A percentile compares a stretch with the other conserved stretches of the same genome.
Evolutionary conservation across 1,140 invertebrate species (phyloP).

Genomic region (Nylanderia fulva): DNA sequence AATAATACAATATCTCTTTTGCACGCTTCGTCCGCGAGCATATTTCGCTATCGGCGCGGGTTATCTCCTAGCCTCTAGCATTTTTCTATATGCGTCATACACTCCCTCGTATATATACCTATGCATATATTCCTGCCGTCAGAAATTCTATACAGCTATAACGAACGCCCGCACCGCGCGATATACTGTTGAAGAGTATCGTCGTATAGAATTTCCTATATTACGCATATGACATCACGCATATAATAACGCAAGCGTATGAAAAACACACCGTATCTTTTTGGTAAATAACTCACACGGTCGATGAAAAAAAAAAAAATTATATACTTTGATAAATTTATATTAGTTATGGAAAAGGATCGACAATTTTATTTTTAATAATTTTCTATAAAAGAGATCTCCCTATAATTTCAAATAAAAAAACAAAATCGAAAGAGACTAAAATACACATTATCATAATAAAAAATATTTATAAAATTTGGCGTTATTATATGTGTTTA

Average conservation of each 20-base stretch:
- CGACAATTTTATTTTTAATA: neutral
- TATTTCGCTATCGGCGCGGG: conserved; percentile 19
- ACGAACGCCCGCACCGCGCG: conserved; percentile 32
- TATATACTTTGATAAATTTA: neutral
- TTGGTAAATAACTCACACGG: neutral
- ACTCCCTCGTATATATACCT: conserved; percentile 36
- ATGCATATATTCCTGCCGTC: neutral
- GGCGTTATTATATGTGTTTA: neutral
- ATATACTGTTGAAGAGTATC: conserved; percentile 32
- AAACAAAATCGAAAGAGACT: neutral
- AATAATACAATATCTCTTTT: too few relatives aligned
- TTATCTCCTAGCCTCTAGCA: conserved; percentile 35
- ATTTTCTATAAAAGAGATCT: neutral
- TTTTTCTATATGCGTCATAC: conserved; percentile 28
- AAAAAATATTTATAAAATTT: too few relatives aligned
- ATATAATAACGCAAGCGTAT: neutral
- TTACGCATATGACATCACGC: conserved; percentile 52
- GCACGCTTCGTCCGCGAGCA: neutral
- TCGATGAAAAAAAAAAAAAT: neutral
- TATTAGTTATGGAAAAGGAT: neutral
- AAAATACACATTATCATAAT: too few relatives aligned
- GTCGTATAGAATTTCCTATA: conserved; percentile 52
- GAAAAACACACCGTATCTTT: neutral
- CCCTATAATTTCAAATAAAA: neutral
- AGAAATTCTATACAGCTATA: conserved; percentile 64